Evolutionary conservation across 1,140 invertebrate genomes (phyloP), one percentile per base, ranked within the genome.

Genomic region (Periplaneta americana): DNA sequence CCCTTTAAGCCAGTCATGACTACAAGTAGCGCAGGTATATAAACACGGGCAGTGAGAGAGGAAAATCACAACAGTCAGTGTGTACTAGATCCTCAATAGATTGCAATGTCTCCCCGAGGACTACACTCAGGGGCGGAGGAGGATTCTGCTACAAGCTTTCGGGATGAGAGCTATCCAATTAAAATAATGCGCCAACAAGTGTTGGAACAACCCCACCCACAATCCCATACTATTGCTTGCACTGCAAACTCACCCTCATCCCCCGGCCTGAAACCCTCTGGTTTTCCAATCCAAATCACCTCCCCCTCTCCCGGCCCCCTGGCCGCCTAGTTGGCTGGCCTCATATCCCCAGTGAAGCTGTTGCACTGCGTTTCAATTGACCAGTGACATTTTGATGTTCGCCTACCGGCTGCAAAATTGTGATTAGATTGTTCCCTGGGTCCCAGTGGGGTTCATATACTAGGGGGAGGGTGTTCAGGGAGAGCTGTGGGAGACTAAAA

Each of bases 391-490:
- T 82, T 66, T 80, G 80, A 80, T 80, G 80, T 75, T 66, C 80
- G 34, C 36, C 57, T 74, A 75, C 48, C 32, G 35, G 75, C 83
- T 84, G 83, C 82, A 84, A 82, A 83, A 83, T 83, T 84, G 82
- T 84, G 83, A 84, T 84, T 84, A 84, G 83, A 84, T 82, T 83
- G 83, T 84, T 78, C 74, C 48, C 37, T 80, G 39, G 33, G n/a
- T 34, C 80, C 48, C 31, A 8, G 35, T 11, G 34, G 34, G 35
- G 28, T 79, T 32, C 31, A 37, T n/a, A 57, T 37, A 8, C 18
- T n/a, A 18, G 74, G 48, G 78, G 78, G 31, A 85, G 83, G 83
- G 81, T 83, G 81, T 85, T 82, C 83, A 48, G 82, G 77, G 84
- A 75, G 82, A 81, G 77, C 82, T 83, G 37, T 82, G 82, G 78